Evolutionary conservation across 2,888 invertebrate species (phyloP).

Genomic region (Itoplectis maculator): DNA sequence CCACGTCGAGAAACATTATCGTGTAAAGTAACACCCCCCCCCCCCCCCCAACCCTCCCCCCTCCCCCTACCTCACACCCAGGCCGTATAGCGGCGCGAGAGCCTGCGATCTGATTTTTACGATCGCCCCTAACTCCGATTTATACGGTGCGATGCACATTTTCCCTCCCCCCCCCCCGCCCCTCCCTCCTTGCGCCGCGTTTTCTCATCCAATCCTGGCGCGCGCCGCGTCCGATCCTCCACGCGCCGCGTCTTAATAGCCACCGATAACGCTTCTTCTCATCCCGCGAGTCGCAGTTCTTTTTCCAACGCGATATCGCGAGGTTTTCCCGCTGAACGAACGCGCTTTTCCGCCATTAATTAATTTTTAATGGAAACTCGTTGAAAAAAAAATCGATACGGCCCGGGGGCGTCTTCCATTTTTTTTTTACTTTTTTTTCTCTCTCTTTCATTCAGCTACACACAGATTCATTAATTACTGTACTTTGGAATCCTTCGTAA

Average conservation of each 20-base stretch:
- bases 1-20: constrained; percentile 17
- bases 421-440: no score
- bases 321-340: background rate
- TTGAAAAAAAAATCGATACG: background rate
- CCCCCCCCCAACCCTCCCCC: no score
- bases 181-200: background rate
- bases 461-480: background rate
- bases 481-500: background rate
- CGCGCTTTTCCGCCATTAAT: background rate
- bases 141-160: constrained; percentile 13
- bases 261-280: constrained; percentile 3
- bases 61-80: no score
- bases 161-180: background rate
- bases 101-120: constrained; percentile 22
- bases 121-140: constrained; percentile 8
- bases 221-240: no score
- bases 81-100: background rate
- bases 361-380: background rate
- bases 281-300: background rate
- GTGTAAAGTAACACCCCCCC: no score
- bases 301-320: background rate
- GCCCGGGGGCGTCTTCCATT: no score
- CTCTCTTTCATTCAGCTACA: background rate
- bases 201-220: background rate
- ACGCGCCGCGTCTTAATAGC: background rate